phyloP scores from a whole-genome alignment of 2,888 invertebrate genomes.

The Eretmocerus hayati region DNA sequence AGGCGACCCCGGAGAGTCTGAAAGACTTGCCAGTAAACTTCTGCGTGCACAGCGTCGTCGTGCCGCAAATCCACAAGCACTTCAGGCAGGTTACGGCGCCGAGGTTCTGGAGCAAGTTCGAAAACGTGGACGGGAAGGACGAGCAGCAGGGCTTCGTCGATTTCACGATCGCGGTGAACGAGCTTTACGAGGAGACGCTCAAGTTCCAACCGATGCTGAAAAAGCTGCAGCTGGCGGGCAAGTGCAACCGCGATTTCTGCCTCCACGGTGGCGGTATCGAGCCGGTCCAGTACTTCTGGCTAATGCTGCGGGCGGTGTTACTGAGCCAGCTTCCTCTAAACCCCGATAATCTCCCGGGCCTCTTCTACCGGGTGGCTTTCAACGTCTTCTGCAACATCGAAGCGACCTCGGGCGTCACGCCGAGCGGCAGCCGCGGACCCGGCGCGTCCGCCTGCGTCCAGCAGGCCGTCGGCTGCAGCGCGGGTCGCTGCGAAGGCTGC shows the following conservation, averaged over 20 bases:
- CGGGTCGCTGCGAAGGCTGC: conserved; percentile 66
- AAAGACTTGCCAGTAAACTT: conserved; percentile 10
- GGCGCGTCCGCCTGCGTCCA: conserved; percentile 27
- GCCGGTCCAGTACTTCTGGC: conserved; percentile 56
- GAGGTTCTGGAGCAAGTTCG: conserved; percentile 62
- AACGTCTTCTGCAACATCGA: conserved; percentile 57
- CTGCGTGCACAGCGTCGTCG: conserved; percentile 39
- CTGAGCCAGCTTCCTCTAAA: conserved; percentile 65
- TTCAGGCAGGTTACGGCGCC: conserved; percentile 57
- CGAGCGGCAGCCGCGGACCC: conserved; percentile 53
- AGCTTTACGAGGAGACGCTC: conserved; percentile 54
- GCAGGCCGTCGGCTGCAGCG: conserved; percentile 55
- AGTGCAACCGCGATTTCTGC: conserved; percentile 32
- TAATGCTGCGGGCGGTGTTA: conserved; percentile 59
- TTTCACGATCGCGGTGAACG: conserved; percentile 62
- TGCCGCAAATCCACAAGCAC: conserved; percentile 53
- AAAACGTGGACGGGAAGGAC: conserved; percentile 43
- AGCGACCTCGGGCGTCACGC: conserved; percentile 27
- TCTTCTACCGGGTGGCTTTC: conserved; percentile 73
- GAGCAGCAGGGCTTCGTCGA: conserved; percentile 57
- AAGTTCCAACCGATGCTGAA: conserved; percentile 53
- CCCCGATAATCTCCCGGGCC: conserved; percentile 62
- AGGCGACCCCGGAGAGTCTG: conserved; percentile 12
- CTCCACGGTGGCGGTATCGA: conserved; percentile 54
- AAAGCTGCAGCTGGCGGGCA: conserved; percentile 50